These are phyloP conservation scores for Odobenus rosmarus DNA, from an alignment of 2,113 vertebrate species.

Conservation along the genomic window DNA sequence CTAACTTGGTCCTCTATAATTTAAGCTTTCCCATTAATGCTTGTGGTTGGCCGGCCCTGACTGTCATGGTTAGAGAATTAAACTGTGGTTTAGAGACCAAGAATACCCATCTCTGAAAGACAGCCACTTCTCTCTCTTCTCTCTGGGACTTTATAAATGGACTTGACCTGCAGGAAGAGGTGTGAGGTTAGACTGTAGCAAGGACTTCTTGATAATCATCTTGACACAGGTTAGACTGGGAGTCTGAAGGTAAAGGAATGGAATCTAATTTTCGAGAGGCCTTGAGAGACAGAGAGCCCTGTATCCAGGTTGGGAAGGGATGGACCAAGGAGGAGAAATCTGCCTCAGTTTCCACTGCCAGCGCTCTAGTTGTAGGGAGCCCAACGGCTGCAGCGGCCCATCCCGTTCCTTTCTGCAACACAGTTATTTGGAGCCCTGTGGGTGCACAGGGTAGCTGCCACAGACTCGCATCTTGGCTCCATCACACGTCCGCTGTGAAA, in stretches of 20 bases:
- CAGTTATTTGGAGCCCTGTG: rapidly evolving
- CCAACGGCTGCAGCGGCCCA: rapidly evolving
- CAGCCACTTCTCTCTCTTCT: neutral
- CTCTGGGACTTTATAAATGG: neutral
- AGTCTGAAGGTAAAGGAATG: neutral
- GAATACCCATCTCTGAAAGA: slow-evolving; percentile 9
- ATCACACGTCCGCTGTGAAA: neutral
- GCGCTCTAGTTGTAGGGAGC: neutral
- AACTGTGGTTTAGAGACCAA: slow-evolving; percentile 21
- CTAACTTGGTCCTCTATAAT: slow-evolving; percentile 68
- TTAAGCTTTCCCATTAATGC: slow-evolving; percentile 48
- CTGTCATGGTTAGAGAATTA: slow-evolving; percentile 39
- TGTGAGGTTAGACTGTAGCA: neutral
- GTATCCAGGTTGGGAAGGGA: neutral
- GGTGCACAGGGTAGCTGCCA: no score
- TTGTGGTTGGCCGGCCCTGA: slow-evolving; percentile 61
- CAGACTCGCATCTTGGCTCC: neutral
- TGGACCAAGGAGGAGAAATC: neutral
- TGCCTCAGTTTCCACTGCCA: neutral
- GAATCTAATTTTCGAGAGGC: neutral
- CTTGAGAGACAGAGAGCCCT: neutral
- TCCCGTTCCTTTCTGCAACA: neutral
- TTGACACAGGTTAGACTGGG: neutral
- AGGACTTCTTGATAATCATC: neutral
- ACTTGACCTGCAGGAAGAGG: neutral